These are phyloP conservation scores for Ips nitidus DNA, from an alignment of 1,140 invertebrate species.

Conservation along the genomic window DNA sequence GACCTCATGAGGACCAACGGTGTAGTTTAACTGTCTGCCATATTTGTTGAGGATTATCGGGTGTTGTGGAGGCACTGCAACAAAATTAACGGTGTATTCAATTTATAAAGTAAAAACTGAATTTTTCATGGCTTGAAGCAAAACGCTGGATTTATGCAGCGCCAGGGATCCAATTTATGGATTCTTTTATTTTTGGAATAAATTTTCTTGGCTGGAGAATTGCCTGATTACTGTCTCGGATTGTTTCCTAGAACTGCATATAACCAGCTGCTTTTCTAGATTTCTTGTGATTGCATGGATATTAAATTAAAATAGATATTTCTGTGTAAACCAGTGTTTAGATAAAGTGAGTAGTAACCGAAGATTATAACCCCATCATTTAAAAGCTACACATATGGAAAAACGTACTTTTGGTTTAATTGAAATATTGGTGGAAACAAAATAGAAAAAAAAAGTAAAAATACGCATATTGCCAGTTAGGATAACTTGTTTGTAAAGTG, in stretches of 20 bases:
- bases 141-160: slow-evolving; percentile 7
- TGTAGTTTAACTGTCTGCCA: slow-evolving; percentile 69
- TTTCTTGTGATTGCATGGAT: too few relatives aligned
- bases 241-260: neutral
- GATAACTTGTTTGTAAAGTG: too few relatives aligned
- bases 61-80: slow-evolving; percentile 80
- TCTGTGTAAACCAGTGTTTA: too few relatives aligned
- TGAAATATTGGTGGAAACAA: too few relatives aligned
- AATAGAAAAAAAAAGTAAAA: too few relatives aligned
- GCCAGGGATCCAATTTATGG: slow-evolving; percentile 14
- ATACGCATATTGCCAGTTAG: too few relatives aligned
- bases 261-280: too few relatives aligned
- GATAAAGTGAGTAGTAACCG: too few relatives aligned
- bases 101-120: slow-evolving; percentile 25
- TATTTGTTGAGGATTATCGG: slow-evolving; percentile 80
- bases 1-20: slow-evolving; percentile 79
- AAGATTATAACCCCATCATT: too few relatives aligned
- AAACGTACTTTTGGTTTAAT: too few relatives aligned
- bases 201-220: slow-evolving; percentile 1
- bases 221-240: slow-evolving; percentile 4
- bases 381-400: too few relatives aligned
- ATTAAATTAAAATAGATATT: too few relatives aligned
- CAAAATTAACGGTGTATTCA: slow-evolving; percentile 32
- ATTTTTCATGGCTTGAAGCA: slow-evolving; percentile 16
- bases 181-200: slow-evolving; percentile 5